These are phyloP conservation scores for Spatulosminthurus flaviceps DNA, from an alignment of 2,888 invertebrate genomes.

Conservation along the genomic window DNA sequence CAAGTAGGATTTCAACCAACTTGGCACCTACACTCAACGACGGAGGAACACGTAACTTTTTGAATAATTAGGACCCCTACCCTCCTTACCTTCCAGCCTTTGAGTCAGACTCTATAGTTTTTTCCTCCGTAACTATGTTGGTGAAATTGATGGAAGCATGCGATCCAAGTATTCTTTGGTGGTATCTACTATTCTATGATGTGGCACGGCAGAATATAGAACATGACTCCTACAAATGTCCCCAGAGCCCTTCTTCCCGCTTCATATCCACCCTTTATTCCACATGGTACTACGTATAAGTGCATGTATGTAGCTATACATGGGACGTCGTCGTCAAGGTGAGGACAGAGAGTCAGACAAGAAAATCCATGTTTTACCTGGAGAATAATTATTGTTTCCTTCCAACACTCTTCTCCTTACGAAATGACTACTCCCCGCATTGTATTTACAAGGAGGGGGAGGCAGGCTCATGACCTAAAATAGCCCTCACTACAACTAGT, in stretches of 20 bases:
- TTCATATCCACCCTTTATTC: too few relatives aligned
- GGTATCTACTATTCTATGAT: too few relatives aligned
- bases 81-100: too few relatives aligned
- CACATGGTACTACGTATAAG: too few relatives aligned
- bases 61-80: constrained; percentile 10
- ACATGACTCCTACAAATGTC: constrained; percentile 14
- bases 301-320: too few relatives aligned
- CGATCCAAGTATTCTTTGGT: constrained; percentile 22
- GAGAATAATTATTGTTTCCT: constrained; percentile 5
- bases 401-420: neutral
- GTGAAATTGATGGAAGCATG: constrained; percentile 22
- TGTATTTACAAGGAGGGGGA: neutral
- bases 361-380: constrained; percentile 34
- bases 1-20: neutral
- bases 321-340: too few relatives aligned
- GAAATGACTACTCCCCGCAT: neutral
- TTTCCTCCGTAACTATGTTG: too few relatives aligned
- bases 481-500: neutral
- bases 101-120: too few relatives aligned
- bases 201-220: neutral
- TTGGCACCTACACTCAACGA: constrained; percentile 18
- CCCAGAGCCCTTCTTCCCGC: neutral
- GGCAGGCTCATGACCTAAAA: constrained; percentile 12
- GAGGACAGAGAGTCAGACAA: too few relatives aligned
- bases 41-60: neutral